A percentile compares a stretch with the other conserved stretches of the same genome.
Evolutionary conservation across 2,113 vertebrate species (phyloP).

Genomic region (Meles meles): DNA sequence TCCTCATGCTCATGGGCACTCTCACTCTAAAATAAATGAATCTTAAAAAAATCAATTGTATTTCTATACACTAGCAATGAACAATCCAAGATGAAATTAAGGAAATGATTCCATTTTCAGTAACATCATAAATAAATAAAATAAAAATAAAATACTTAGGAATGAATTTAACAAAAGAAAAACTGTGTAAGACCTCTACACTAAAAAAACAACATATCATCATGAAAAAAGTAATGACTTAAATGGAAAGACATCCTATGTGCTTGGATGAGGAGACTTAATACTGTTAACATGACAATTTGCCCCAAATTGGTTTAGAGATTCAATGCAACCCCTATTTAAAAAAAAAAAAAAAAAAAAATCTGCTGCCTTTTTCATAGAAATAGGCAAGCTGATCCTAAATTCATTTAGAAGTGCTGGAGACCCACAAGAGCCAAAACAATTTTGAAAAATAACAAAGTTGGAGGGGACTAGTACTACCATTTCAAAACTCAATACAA

Average conservation of each 20-base stretch:
- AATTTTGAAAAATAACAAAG: neutral
- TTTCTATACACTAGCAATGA: neutral
- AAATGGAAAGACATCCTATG: neutral
- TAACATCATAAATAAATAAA: conserved; percentile 24
- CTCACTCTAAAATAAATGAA: neutral
- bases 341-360: neutral
- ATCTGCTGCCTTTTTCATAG: neutral
- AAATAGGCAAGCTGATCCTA: neutral
- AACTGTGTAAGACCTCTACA: neutral
- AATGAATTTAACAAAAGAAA: neutral
- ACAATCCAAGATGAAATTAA: conserved; percentile 9
- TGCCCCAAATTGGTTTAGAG: neutral
- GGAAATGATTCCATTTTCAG: neutral
- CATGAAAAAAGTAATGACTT: neutral
- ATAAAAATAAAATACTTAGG: neutral
- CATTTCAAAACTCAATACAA: neutral
- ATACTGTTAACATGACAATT: neutral
- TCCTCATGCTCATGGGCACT: neutral
- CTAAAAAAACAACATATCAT: neutral
- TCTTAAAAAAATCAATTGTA: neutral
- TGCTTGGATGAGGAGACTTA: neutral
- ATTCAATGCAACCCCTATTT: neutral
- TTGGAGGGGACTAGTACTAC: neutral
- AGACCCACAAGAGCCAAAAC: neutral
- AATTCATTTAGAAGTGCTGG: neutral